A percentile compares a stretch with the other conserved stretches of the same genome.
Evolutionary conservation across 2,888 invertebrate genomes (phyloP).

Genomic region (Meteorus cinctellus): DNA sequence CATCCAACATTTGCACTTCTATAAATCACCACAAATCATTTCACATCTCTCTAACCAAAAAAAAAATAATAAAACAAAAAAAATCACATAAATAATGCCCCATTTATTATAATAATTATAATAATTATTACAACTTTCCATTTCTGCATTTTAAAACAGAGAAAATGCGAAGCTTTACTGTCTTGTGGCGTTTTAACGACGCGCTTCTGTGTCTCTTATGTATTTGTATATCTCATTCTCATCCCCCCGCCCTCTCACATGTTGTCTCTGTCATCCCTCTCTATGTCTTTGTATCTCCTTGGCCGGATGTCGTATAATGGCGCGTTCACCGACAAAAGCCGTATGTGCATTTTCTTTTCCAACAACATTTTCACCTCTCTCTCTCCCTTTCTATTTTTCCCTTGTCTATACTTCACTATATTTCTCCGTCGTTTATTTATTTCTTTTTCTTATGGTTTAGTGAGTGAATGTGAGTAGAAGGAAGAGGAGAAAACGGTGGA

Average conservation of each 20-base stretch:
- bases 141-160: neutral
- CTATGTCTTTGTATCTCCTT: constrained; percentile 11
- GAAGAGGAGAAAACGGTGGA: neutral
- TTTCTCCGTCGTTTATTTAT: neutral
- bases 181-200: constrained; percentile 2
- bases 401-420: neutral
- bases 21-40: neutral
- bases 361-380: constrained; percentile 54
- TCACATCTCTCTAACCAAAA: neutral
- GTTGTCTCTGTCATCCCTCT: neutral
- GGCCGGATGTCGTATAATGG: constrained; percentile 63
- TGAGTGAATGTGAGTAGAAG: neutral
- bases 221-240: neutral
- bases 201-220: neutral
- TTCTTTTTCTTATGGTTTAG: neutral
- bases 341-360: constrained; percentile 47
- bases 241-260: neutral
- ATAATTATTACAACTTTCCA: neutral
- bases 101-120: neutral
- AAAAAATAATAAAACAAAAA: neutral
- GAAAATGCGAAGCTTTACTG: neutral
- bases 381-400: constrained; percentile 48
- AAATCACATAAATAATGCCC: neutral
- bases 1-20: neutral
- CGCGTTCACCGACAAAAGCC: constrained; percentile 61